A percentile compares a stretch with the other conserved stretches of the same genome.
These are phyloP conservation scores for Brachyalestes nurse DNA, from an alignment of 2,797 vertebrate genomes.

Conservation along the genomic window DNA sequence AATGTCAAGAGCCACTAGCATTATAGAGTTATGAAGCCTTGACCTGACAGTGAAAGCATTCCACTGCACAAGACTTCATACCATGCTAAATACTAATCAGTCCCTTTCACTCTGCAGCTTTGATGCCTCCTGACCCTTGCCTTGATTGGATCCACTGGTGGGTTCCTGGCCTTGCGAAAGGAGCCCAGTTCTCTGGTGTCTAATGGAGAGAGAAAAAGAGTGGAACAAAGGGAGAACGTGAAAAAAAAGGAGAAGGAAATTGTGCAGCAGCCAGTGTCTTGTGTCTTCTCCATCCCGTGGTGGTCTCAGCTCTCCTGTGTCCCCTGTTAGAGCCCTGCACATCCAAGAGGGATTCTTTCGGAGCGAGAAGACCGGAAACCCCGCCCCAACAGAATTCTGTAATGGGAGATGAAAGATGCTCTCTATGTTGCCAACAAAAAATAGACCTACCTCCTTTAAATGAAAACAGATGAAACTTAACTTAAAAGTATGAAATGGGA, in stretches of 20 bases:
- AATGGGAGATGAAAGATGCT: constrained; percentile 48
- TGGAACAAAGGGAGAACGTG: constrained; percentile 38
- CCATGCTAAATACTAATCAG: constrained; percentile 31
- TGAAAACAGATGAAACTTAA: constrained; percentile 53
- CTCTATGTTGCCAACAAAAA: constrained; percentile 68
- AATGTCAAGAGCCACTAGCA: not conserved
- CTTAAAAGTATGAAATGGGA: constrained; percentile 44
- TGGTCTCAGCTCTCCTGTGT: constrained; percentile 52
- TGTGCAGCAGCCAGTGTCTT: constrained; percentile 46
- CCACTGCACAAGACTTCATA: constrained; percentile 4
- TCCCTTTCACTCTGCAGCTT: constrained; percentile 66
- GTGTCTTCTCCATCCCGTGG: constrained; percentile 36
- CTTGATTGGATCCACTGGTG: constrained; percentile 47
- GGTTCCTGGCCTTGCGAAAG: constrained; percentile 39
- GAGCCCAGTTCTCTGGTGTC: constrained; percentile 44
- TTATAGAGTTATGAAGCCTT: not conserved
- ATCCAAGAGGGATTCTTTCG: constrained; percentile 39
- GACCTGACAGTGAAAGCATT: not conserved
- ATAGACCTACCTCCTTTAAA: constrained; percentile 76
- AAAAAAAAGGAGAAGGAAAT: constrained; percentile 5
- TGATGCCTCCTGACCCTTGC: constrained; percentile 76
- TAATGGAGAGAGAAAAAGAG: constrained; percentile 23
- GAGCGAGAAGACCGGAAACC: constrained; percentile 37
- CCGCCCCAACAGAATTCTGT: constrained; percentile 54
- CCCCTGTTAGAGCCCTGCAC: constrained; percentile 57